These are phyloP conservation scores for Piliocolobus tephrosceles DNA, from an alignment of 2,113 vertebrate species.

Conservation along the genomic window DNA sequence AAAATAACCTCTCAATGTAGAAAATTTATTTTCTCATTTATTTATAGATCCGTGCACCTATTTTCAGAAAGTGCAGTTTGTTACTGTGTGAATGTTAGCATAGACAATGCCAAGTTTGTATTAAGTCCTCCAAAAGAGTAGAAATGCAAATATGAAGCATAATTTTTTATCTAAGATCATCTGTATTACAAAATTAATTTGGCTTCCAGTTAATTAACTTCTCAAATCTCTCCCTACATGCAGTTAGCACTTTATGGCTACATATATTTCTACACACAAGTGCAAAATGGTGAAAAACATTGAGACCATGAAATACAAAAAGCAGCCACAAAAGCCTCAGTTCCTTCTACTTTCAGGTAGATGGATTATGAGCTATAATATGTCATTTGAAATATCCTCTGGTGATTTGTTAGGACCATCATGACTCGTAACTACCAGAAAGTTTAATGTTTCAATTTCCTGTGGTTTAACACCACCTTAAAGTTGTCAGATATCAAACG, in stretches of 20 bases:
- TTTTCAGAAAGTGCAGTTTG: neutral
- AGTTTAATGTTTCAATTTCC: conserved; percentile 53
- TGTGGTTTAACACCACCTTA: conserved; percentile 28
- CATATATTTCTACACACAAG: neutral
- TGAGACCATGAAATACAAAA: neutral
- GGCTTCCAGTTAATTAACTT: neutral
- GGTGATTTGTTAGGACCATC: conserved; percentile 1
- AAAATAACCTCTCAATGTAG: neutral
- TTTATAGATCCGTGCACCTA: neutral
- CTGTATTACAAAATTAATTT: neutral
- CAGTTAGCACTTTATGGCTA: neutral
- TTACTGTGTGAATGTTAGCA: neutral
- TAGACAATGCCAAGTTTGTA: neutral
- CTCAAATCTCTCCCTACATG: neutral
- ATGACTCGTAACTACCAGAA: neutral
- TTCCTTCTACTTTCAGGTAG: neutral
- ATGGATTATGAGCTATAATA: neutral
- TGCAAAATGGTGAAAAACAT: neutral
- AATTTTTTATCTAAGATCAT: neutral
- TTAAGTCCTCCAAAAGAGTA: neutral
- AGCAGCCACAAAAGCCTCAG: neutral
- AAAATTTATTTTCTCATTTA: neutral
- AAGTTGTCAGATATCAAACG: conserved; percentile 41
- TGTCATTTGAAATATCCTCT: neutral
- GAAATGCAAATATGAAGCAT: neutral